These are phyloP conservation scores for Erebia aethiops DNA, from an alignment of 2,888 invertebrate species.

Conservation along the genomic window DNA sequence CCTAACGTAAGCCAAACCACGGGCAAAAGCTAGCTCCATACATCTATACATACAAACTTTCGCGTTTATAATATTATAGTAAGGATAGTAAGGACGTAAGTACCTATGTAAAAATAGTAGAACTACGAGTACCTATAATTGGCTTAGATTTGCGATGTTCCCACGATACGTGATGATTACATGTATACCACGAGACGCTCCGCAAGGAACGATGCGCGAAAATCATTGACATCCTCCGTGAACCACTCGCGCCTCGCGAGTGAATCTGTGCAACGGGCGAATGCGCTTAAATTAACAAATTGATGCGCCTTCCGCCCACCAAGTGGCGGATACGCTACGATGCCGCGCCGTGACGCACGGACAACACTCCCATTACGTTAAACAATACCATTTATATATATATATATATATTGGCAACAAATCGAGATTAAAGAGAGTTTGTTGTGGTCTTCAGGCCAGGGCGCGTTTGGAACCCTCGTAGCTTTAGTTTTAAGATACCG, in stretches of 20 bases:
- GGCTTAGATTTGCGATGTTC: neutral
- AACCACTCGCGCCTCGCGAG: slow-evolving; percentile 47
- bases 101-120: too few relatives aligned
- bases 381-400: slow-evolving; percentile 28
- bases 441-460: too few relatives aligned
- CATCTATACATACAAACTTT: too few relatives aligned
- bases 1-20: too few relatives aligned
- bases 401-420: slow-evolving; percentile 13
- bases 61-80: too few relatives aligned
- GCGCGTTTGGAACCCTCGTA: too few relatives aligned
- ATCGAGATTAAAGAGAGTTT: too few relatives aligned
- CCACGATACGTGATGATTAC: slow-evolving; percentile 23
- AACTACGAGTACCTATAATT: neutral
- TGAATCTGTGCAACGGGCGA: slow-evolving; percentile 63
- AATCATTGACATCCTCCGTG: slow-evolving; percentile 52
- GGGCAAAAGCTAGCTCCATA: too few relatives aligned
- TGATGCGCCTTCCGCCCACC: slow-evolving; percentile 67
- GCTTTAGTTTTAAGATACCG: too few relatives aligned
- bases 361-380: slow-evolving; percentile 31
- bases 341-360: slow-evolving; percentile 48
- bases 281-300: slow-evolving; percentile 70
- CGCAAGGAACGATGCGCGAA: slow-evolving; percentile 48
- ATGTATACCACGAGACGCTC: slow-evolving; percentile 34
- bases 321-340: slow-evolving; percentile 66
- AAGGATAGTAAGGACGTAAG: too few relatives aligned